Percentiles rank a stretch among this genome's conserved stretches.
Evolutionary conservation across 23 tunicate species (phyloP).

Genomic region (Halocynthia roretzi): DNA sequence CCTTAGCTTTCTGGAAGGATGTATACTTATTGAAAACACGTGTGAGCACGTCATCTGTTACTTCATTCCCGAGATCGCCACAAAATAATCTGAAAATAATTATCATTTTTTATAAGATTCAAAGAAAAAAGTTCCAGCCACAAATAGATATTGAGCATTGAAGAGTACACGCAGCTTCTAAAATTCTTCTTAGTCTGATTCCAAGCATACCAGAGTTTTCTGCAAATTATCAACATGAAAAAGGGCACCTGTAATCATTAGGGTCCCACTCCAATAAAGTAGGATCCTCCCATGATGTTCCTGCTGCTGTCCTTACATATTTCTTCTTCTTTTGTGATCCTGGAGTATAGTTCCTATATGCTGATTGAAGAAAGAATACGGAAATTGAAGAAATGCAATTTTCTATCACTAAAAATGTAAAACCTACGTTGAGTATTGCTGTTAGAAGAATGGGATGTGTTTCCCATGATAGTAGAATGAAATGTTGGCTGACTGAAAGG

Average conservation of each 20-base stretch:
- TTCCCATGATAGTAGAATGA: neutral
- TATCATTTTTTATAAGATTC: neutral
- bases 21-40: conserved; percentile 77
- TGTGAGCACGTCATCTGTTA: conserved; percentile 84
- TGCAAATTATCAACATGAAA: neutral
- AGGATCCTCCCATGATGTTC: conserved; percentile 87
- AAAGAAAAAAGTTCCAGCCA: neutral
- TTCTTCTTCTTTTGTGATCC: conserved; percentile 39
- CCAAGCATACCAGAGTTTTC: neutral
- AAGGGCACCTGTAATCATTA: conserved; percentile 75
- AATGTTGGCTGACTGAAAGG: neutral
- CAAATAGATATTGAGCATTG: neutral
- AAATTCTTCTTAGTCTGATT: neutral
- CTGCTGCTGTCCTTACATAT: conserved; percentile 80
- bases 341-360: neutral
- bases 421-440: neutral
- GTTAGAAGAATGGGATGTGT: neutral
- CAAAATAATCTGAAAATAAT: conserved; percentile 69
- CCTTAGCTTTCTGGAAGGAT: conserved; percentile 89
- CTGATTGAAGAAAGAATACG: too few species aligned
- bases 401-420: neutral
- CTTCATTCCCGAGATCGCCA: conserved; percentile 98
- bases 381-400: neutral
- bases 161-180: neutral
- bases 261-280: conserved; percentile 85